These are phyloP conservation scores for Hipposideros armiger DNA, from an alignment of 2,113 vertebrate genomes.

Conservation along the genomic window DNA sequence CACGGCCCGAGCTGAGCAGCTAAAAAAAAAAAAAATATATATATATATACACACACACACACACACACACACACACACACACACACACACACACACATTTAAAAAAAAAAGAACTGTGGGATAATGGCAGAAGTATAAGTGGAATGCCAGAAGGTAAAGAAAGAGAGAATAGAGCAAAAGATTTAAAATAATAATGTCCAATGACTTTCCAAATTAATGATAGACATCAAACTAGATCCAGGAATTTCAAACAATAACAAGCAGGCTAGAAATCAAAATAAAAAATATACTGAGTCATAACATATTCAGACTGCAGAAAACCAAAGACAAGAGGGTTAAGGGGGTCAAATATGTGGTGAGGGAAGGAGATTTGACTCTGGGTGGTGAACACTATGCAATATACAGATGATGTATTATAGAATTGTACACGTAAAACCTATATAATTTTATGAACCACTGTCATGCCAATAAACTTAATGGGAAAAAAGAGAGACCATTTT, in stretches of 20 bases:
- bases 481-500: neutral
- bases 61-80: too few relatives aligned
- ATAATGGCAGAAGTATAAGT: neutral
- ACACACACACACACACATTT: too few relatives aligned
- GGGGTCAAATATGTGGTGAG: too few relatives aligned
- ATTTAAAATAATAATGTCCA: slow-evolving; percentile 3
- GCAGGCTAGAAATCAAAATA: neutral
- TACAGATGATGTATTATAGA: too few relatives aligned
- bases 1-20: too few relatives aligned
- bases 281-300: neutral
- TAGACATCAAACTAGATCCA: neutral
- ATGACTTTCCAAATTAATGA: neutral
- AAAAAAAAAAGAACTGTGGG: neutral
- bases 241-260: slow-evolving; percentile 10
- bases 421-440: too few relatives aligned
- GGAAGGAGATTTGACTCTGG: too few relatives aligned
- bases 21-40: too few relatives aligned
- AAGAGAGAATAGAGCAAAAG: neutral
- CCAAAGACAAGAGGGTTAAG: neutral
- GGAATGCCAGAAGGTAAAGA: neutral
- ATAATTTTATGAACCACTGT: too few relatives aligned
- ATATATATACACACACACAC: too few relatives aligned
- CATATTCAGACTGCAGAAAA: neutral
- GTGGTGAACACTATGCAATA: too few relatives aligned
- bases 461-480: too few relatives aligned